Percentiles rank a stretch among this genome's conserved stretches.
Conservation (phyloP, 2,113 vertebrate genomes). For the Hypomesus transpacificus region DNA sequence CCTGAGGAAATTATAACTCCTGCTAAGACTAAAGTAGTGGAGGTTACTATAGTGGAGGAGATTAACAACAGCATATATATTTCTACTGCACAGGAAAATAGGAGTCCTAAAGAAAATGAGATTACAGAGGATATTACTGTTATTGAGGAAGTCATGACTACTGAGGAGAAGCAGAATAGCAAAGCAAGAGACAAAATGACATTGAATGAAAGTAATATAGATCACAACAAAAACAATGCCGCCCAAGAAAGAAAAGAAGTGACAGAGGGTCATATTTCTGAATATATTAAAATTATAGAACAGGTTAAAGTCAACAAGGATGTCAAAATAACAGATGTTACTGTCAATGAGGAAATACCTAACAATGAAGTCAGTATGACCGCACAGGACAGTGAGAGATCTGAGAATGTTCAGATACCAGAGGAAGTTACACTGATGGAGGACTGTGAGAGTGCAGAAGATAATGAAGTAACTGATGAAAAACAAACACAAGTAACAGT, state of each 20-base stretch:
- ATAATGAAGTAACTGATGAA: neutral
- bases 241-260: neutral
- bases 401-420: neutral
- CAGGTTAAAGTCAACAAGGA: too few species aligned
- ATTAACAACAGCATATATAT: neutral
- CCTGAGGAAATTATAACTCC: neutral
- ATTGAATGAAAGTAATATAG: neutral
- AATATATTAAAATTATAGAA: too few species aligned
- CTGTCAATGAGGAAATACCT: neutral
- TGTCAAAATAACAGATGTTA: neutral
- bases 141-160: neutral
- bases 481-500: neutral
- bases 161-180: neutral
- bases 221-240: neutral
- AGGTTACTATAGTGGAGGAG: neutral
- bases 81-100: neutral
- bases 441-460: neutral
- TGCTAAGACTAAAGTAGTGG: neutral
- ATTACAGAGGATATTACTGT: neutral
- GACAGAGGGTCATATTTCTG: neutral
- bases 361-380: neutral
- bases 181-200: neutral
- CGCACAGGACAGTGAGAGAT: neutral
- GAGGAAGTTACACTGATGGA: neutral
- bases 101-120: neutral